Evolutionary conservation across 2,888 invertebrate genomes (phyloP).

Genomic region (Willowsia nigromaculata): DNA sequence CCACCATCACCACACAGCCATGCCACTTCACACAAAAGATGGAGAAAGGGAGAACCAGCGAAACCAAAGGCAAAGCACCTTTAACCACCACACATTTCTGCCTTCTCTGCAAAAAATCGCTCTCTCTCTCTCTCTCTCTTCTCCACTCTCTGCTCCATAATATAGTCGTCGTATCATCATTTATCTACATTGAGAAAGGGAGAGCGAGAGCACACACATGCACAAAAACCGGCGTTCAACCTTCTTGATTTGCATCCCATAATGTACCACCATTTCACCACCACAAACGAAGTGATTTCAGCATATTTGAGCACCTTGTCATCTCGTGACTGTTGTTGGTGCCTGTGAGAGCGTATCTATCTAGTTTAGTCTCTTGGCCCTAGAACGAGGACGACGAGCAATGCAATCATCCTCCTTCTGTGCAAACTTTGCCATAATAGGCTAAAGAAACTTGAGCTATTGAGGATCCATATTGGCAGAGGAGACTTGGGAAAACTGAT

Average conservation of each 20-base stretch:
- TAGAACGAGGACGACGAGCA: not conserved
- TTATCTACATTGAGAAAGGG: not conserved
- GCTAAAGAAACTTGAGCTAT: constrained; percentile 9
- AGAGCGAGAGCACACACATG: not conserved
- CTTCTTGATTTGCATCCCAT: constrained; percentile 54
- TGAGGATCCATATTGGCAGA: constrained; percentile 1
- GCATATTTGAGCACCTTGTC: constrained; percentile 44
- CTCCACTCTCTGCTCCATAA: too few species aligned
- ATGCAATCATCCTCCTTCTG: not conserved
- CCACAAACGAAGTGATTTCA: constrained; percentile 15
- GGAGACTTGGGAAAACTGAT: constrained; percentile 33
- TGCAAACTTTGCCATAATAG: constrained; percentile 16
- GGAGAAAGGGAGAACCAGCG: constrained; percentile 29
- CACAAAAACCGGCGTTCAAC: constrained; percentile 39
- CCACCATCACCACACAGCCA: not conserved
- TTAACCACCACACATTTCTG: constrained; percentile 7
- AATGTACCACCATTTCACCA: constrained; percentile 19
- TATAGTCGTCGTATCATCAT: not conserved
- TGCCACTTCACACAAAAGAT: constrained; percentile 9
- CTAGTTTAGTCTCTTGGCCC: not conserved
- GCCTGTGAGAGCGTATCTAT: not conserved
- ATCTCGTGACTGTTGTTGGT: not conserved
- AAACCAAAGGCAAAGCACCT: constrained; percentile 24
- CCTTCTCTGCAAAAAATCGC: not conserved
- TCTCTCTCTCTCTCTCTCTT: too few species aligned